Percentiles rank a stretch among this genome's conserved stretches.
Conservation (phyloP, 1,140 invertebrate species). For the Zaprionus lachaisei region DNA sequence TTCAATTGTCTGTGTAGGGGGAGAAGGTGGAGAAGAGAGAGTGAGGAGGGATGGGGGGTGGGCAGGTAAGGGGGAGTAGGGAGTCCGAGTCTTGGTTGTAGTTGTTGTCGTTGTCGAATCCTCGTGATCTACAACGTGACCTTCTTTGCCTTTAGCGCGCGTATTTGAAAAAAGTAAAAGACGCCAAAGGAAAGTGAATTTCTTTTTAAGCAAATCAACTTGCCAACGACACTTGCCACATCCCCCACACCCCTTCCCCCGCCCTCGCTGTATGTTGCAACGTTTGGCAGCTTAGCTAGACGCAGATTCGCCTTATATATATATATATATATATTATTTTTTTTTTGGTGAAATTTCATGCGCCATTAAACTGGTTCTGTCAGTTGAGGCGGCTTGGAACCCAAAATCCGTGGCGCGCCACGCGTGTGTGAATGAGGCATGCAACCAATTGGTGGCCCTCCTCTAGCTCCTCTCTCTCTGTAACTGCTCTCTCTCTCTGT, state of each 20-base stretch:
- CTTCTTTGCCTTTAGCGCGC: slow-evolving; percentile 72
- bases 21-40: background rate
- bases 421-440: slow-evolving; percentile 70
- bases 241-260: slow-evolving; percentile 18
- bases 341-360: slow-evolving; percentile 79
- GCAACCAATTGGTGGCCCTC: slow-evolving; percentile 7
- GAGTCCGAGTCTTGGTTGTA: background rate
- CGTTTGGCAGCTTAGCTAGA: slow-evolving; percentile 53
- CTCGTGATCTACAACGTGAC: slow-evolving; percentile 77
- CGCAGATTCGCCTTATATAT: slow-evolving; percentile 59
- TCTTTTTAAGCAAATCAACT: slow-evolving; percentile 82
- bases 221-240: slow-evolving; percentile 52
- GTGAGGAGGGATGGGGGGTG: too few species aligned
- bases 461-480: slow-evolving; percentile 15
- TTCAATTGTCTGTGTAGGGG: slow-evolving; percentile 68
- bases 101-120: slow-evolving; percentile 55
- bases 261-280: slow-evolving; percentile 24
- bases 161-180: slow-evolving; percentile 63
- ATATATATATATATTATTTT: slow-evolving; percentile 22
- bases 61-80: background rate
- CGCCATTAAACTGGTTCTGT: slow-evolving; percentile 81
- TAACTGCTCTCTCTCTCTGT: background rate
- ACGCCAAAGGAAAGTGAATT: slow-evolving; percentile 76
- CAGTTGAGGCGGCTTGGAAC: slow-evolving; percentile 18
- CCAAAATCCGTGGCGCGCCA: slow-evolving; percentile 14